A percentile compares a stretch with the other conserved stretches of the same genome.
Evolutionary conservation across 2,888 invertebrate genomes (phyloP).

Genomic region (Drosophila kokeensis): DNA sequence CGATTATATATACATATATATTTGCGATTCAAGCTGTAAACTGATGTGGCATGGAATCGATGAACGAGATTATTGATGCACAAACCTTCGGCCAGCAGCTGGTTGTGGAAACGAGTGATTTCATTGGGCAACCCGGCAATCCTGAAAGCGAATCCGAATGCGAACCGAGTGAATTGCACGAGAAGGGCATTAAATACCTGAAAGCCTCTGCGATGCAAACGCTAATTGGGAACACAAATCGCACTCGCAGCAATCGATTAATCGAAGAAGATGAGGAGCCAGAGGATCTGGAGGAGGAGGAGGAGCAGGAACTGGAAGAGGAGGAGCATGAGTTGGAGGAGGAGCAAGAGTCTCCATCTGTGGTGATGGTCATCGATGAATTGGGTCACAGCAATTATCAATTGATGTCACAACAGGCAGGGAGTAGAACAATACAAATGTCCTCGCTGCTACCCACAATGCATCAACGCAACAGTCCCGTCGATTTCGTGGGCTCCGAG

Average conservation of each 20-base stretch:
- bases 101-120: constrained; percentile 83
- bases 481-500: constrained; percentile 75
- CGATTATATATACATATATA: not conserved
- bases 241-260: not conserved
- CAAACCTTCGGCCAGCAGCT: constrained; percentile 86
- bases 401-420: constrained; percentile 59
- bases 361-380: constrained; percentile 83
- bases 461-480: constrained; percentile 69
- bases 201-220: constrained; percentile 29
- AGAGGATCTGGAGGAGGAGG: constrained; percentile 1
- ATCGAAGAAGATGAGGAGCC: not conserved
- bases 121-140: constrained; percentile 39
- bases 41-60: constrained; percentile 86
- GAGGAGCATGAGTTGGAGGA: constrained; percentile 28
- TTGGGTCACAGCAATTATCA: constrained; percentile 68
- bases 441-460: constrained; percentile 41
- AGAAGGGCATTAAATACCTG: constrained; percentile 22
- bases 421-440: constrained; percentile 45
- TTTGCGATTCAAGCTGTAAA: constrained; percentile 1
- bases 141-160: constrained; percentile 37
- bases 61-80: constrained; percentile 87
- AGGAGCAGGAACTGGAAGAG: constrained; percentile 10
- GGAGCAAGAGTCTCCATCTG: constrained; percentile 67
- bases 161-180: constrained; percentile 14
- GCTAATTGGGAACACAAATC: constrained; percentile 32